These are phyloP conservation scores for Psammodynastes pulverulentus DNA, from an alignment of 2,113 vertebrate species.

Conservation along the genomic window DNA sequence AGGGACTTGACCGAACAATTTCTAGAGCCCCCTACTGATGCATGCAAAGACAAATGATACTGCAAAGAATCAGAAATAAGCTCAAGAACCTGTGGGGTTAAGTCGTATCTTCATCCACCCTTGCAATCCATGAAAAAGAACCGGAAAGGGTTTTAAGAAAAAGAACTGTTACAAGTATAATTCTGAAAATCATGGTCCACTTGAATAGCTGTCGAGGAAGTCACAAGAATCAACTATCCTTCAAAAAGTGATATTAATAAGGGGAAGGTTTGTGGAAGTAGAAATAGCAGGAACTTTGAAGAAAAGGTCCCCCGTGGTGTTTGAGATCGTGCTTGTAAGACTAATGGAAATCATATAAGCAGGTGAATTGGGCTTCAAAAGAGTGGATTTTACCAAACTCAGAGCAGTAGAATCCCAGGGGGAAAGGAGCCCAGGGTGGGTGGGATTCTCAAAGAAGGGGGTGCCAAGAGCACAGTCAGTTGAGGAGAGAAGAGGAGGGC, in stretches of 20 bases:
- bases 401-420: background rate
- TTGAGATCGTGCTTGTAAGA: background rate
- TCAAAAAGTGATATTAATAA: background rate
- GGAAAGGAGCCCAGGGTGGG: background rate
- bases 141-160: background rate
- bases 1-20: background rate
- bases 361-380: background rate
- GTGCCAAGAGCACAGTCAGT: background rate
- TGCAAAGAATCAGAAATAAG: background rate
- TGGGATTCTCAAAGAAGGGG: background rate
- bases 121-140: background rate
- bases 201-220: background rate
- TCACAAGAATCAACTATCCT: background rate
- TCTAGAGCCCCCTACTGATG: background rate
- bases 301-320: background rate
- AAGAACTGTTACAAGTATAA: background rate
- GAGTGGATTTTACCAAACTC: background rate
- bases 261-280: background rate
- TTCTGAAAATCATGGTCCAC: background rate
- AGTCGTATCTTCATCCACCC: background rate
- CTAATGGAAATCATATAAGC: background rate
- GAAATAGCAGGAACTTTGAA: background rate
- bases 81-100: background rate
- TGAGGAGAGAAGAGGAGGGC: background rate
- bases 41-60: background rate